phyloP scores from a whole-genome alignment of 2,113 vertebrate species.

The Rattus norvegicus region DNA sequence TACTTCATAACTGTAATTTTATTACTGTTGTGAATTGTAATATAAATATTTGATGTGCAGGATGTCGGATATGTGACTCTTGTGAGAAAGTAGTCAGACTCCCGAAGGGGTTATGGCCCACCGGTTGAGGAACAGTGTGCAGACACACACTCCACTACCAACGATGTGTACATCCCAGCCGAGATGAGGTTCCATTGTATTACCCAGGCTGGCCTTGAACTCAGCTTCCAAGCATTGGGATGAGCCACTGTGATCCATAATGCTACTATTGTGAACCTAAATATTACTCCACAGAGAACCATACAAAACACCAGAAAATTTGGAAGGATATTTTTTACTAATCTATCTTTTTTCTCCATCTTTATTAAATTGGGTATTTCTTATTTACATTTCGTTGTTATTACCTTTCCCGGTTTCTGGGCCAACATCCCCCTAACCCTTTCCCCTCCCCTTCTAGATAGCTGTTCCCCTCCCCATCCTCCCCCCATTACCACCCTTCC shows the following conservation, averaged over 20 bases:
- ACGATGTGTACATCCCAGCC: background rate
- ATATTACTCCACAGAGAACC: slow-evolving; percentile 6
- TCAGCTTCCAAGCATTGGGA: background rate
- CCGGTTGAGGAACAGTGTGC: too few relatives aligned
- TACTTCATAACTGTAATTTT: background rate
- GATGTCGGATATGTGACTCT: background rate
- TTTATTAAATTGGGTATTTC: background rate
- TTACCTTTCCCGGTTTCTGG: too few relatives aligned
- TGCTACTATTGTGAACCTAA: background rate
- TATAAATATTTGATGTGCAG: background rate
- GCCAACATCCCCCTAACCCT: too few relatives aligned
- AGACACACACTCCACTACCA: background rate
- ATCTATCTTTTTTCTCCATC: background rate
- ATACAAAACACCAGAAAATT: slow-evolving; percentile 34
- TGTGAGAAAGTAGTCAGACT: background rate
- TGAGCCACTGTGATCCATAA: background rate
- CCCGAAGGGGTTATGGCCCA: background rate
- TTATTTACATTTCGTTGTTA: too few relatives aligned
- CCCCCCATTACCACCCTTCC: too few relatives aligned
- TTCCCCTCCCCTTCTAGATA: too few relatives aligned
- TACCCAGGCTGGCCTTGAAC: background rate
- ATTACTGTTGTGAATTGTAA: background rate
- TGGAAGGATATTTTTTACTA: slow-evolving; percentile 25
- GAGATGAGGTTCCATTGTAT: background rate
- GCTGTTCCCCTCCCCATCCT: too few relatives aligned